Evolutionary conservation across 2,888 invertebrate species (phyloP).

Genomic region (Mimas tiliae): DNA sequence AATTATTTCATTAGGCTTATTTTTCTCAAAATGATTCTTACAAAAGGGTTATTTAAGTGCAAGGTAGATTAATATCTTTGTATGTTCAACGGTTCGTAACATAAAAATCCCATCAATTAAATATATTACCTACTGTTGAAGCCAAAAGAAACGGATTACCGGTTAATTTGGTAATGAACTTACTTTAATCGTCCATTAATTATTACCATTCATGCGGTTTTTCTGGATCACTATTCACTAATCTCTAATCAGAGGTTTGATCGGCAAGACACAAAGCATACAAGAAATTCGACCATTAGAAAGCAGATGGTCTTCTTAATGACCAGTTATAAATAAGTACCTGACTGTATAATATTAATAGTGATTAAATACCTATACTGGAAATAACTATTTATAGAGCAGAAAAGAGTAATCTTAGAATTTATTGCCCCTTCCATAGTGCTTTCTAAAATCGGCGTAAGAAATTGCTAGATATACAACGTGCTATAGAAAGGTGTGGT

Average conservation of each 20-base stretch:
- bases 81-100: too few species aligned
- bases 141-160: slow-evolving; percentile 32
- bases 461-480: too few species aligned
- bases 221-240: slow-evolving; percentile 38
- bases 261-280: slow-evolving; percentile 49
- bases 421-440: too few species aligned
- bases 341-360: not conserved
- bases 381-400: too few species aligned
- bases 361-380: too few species aligned
- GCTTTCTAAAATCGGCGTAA: too few species aligned
- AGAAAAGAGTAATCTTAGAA: too few species aligned
- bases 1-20: not conserved
- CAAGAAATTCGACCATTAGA: slow-evolving; percentile 57
- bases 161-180: slow-evolving; percentile 1
- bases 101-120: slow-evolving; percentile 2
- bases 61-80: too few species aligned
- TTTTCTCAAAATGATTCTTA: not conserved
- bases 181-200: slow-evolving; percentile 13
- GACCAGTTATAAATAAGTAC: slow-evolving; percentile 47
- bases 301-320: slow-evolving; percentile 62
- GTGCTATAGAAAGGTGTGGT: too few species aligned
- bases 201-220: slow-evolving; percentile 46
- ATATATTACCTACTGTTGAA: slow-evolving; percentile 19
- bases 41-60: too few species aligned
- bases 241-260: slow-evolving; percentile 45